Conservation (phyloP, 2,113 vertebrate species). For the Pseudopodoces humilis region DNA sequence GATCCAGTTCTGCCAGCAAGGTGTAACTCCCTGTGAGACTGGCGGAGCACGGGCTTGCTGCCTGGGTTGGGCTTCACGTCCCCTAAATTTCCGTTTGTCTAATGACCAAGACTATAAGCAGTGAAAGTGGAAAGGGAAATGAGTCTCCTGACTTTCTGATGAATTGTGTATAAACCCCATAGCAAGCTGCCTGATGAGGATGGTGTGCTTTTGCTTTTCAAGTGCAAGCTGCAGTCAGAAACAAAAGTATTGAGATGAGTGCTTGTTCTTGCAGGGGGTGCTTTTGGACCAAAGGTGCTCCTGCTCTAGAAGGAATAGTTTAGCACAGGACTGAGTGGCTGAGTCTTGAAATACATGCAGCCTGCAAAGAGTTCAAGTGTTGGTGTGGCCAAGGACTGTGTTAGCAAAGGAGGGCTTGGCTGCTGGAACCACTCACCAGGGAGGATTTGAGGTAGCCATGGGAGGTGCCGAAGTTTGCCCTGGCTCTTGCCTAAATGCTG, state of each 20-base stretch:
- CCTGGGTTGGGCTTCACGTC: not conserved
- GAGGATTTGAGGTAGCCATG: not conserved
- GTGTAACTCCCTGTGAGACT: not conserved
- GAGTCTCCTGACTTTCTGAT: not conserved
- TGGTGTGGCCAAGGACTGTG: not conserved
- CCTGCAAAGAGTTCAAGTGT: not conserved
- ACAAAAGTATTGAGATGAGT: rapidly evolving
- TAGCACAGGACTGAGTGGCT: rapidly evolving
- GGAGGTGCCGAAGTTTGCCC: not conserved
- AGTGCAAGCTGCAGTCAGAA: not conserved
- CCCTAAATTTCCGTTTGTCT: not conserved
- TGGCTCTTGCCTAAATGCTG: not conserved
- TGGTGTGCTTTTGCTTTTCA: not conserved
- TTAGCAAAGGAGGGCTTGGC: not conserved
- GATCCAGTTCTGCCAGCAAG: rapidly evolving
- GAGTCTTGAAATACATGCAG: rapidly evolving
- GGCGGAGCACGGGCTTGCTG: rapidly evolving
- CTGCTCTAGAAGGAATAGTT: not conserved
- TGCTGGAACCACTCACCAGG: rapidly evolving
- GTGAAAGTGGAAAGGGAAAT: not conserved
- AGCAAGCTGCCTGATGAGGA: not conserved
- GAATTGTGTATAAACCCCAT: not conserved
- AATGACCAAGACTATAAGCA: not conserved
- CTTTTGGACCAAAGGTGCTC: not conserved
- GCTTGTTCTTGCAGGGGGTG: not conserved